A percentile compares a stretch with the other conserved stretches of the same genome.
phyloP scores from a whole-genome alignment of 1,140 invertebrate species.

The Drosophila lacteicornis region DNA sequence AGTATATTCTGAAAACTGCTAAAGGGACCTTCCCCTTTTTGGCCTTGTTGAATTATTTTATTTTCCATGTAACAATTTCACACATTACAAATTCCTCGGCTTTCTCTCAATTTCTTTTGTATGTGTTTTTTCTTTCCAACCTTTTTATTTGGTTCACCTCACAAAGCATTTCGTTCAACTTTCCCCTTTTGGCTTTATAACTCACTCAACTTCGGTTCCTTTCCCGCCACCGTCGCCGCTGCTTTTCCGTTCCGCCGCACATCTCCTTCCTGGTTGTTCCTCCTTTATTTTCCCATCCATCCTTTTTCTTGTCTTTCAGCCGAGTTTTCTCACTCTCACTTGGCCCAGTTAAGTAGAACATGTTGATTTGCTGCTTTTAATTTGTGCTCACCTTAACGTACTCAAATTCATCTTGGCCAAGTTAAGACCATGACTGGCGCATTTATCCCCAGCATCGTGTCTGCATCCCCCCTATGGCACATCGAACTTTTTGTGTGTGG shows the following conservation, averaged over 20 bases:
- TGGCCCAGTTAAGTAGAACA: slow-evolving; percentile 44
- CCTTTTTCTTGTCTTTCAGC: not conserved
- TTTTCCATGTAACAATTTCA: slow-evolving; percentile 17
- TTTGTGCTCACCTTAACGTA: slow-evolving; percentile 42
- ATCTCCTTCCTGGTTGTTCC: slow-evolving; percentile 4
- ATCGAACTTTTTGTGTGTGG: slow-evolving; percentile 7
- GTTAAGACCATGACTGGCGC: slow-evolving; percentile 32
- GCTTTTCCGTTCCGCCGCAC: slow-evolving; percentile 18
- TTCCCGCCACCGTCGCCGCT: not conserved
- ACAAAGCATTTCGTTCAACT: slow-evolving; percentile 40
- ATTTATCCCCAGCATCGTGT: slow-evolving; percentile 10
- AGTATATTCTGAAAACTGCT: not conserved
- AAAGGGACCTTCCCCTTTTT: slow-evolving; percentile 6
- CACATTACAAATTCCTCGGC: slow-evolving; percentile 17
- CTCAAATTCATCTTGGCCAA: slow-evolving; percentile 47
- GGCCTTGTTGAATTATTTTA: slow-evolving; percentile 12
- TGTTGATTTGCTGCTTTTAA: slow-evolving; percentile 55
- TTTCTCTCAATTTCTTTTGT: slow-evolving; percentile 17
- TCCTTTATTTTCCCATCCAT: not conserved
- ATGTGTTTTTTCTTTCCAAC: slow-evolving; percentile 16
- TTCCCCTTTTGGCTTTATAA: slow-evolving; percentile 53
- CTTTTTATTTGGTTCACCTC: slow-evolving; percentile 39
- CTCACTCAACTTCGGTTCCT: slow-evolving; percentile 33
- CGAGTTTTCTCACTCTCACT: slow-evolving; percentile 23
- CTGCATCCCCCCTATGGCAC: not conserved